A percentile compares a stretch with the other conserved stretches of the same genome.
Conservation (phyloP, 2,113 vertebrate genomes). For the Erythrolamprus reginae region DNA sequence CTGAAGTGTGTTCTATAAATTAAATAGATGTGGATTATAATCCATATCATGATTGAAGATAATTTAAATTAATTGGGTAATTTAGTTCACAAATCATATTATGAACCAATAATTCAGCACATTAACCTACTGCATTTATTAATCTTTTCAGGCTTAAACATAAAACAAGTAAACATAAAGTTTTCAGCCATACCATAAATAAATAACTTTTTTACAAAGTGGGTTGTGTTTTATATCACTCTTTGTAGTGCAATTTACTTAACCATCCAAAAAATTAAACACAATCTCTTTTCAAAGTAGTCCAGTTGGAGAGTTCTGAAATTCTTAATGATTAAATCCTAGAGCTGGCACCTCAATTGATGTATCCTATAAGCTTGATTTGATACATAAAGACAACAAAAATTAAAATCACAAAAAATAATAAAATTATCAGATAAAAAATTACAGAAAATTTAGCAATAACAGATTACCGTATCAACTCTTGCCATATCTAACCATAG, state of each 20-base stretch:
- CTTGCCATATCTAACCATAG: slow-evolving; percentile 49
- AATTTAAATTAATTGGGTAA: neutral
- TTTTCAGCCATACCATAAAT: neutral
- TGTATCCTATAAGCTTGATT: neutral
- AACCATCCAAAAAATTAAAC: neutral
- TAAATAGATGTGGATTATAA: neutral
- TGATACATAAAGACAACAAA: neutral
- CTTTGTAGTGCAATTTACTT: accelerated
- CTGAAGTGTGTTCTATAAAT: neutral
- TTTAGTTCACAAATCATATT: neutral
- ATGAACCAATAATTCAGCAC: neutral
- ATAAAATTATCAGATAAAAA: neutral
- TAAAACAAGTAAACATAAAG: neutral
- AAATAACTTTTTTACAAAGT: neutral
- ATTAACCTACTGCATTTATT: neutral
- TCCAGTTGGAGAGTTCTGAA: neutral
- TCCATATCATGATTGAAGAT: neutral
- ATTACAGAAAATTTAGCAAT: slow-evolving; percentile 37
- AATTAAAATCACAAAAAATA: slow-evolving; percentile 11
- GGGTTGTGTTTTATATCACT: neutral
- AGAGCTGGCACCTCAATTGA: neutral
- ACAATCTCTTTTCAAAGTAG: neutral
- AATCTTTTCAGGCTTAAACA: neutral
- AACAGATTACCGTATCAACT: slow-evolving; percentile 56
- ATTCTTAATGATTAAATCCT: neutral